Evolutionary conservation across 2,888 invertebrate genomes (phyloP).

Genomic region (Toxonevra muliebris): DNA sequence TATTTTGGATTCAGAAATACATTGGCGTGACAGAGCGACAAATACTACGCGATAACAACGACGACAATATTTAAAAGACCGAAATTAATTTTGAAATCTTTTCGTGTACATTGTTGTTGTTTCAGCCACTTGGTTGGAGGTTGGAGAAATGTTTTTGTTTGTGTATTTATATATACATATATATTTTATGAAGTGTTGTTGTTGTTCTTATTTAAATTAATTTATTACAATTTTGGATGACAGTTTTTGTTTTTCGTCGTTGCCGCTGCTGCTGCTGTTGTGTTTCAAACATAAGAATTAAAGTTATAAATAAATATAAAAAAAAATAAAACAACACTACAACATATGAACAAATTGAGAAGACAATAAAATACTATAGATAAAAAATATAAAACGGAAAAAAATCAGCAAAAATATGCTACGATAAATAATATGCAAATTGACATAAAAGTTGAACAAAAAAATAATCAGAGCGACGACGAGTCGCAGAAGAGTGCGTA

Average conservation of each 20-base stretch:
- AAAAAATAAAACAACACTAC: slow-evolving; percentile 6
- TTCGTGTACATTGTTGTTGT: no score
- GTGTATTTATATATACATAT: no score
- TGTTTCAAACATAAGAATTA: slow-evolving; percentile 9
- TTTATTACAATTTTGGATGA: slow-evolving; percentile 24
- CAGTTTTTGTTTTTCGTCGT: neutral
- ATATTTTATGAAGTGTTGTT: neutral
- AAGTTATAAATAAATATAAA: slow-evolving; percentile 7
- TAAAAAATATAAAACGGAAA: neutral
- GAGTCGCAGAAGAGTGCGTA: neutral
- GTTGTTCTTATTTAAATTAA: slow-evolving; percentile 21
- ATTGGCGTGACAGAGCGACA: no score
- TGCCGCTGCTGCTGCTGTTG: neutral
- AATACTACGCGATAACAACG: no score
- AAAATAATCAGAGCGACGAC: neutral
- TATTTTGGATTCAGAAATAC: no score
- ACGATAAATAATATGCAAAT: neutral
- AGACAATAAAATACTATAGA: neutral
- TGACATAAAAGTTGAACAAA: slow-evolving; percentile 1
- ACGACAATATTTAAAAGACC: no score
- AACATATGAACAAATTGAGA: neutral
- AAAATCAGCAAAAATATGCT: neutral
- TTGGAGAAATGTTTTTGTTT: no score
- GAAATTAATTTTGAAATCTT: no score
- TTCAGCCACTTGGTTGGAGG: no score